Evolutionary conservation across 2,797 vertebrate genomes (phyloP), one percentile per base, ranked within the genome.

Genomic region (Cercopithecus mitis): DNA sequence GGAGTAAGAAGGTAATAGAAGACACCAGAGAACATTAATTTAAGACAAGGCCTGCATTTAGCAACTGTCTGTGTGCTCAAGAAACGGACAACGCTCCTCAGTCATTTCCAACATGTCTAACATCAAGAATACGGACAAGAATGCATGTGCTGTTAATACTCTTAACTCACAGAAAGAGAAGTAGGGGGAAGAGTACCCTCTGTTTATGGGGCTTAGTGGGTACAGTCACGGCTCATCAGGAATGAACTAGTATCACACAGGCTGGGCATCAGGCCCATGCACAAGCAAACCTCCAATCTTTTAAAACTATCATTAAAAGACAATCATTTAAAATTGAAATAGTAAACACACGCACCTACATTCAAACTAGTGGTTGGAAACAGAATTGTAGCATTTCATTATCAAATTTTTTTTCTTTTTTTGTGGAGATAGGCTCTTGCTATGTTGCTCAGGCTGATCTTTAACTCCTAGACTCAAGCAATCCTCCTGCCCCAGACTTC

Each of bases 301-400:
- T 76, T 72, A 72, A 64, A 73, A 73, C 20, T 47, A 87, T 47
- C 27, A 92, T 19, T 86, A 64, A 89, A 90, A 76, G 41, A 5
- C 39, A 91, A 20, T 39, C 52, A 58, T 61, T 89, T 92, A 83
- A 95, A 92, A 83, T 75, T 39, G 75, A 92, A 97, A 82, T n/a
- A 82, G 52, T 82, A 87, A 83, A 64, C 39, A 79, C 10, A 3
- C 7, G 20, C 10, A 77, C 8, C 24, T 84, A 87, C 47, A 81
- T 91, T 91, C 87, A 86, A 91, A 83, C 57, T 50, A 77, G 39
- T 77, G n/a, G 45, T 76, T 25, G 55, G 55, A 90, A 94, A 73
- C n/a, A 90, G 58, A 85, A 10, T 41, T 67, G 50, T 14, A 81
- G 13, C 17, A 90, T 36, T 30, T 87, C 90, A 76, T 41, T 82